phyloP scores from a whole-genome alignment of 2,113 vertebrate genomes.

The Pica pica region DNA sequence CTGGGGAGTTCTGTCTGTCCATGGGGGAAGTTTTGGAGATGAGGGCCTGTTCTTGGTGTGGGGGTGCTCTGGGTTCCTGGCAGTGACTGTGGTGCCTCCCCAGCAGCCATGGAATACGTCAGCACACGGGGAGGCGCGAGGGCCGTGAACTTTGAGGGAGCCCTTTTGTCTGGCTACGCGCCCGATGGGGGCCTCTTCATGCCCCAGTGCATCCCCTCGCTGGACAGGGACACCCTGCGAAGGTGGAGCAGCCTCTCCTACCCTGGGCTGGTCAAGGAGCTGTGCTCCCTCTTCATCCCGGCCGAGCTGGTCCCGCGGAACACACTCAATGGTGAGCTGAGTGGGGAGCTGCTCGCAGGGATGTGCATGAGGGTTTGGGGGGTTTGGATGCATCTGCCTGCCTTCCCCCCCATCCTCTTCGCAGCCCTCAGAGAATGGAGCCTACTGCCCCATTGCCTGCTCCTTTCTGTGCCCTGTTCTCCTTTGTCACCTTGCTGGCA shows the following conservation, averaged over 20 bases:
- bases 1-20: not conserved
- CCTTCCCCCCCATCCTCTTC: not conserved
- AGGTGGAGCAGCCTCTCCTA: constrained; percentile 81
- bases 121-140: constrained; percentile 80
- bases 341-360: fast-evolving
- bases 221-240: constrained; percentile 69
- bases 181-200: constrained; percentile 88
- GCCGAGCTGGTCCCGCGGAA: constrained; percentile 70
- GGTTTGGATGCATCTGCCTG: not conserved
- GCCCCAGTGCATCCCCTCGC: constrained; percentile 77
- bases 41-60: not conserved
- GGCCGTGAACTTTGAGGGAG: constrained; percentile 74
- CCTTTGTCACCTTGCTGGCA: not conserved
- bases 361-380: fast-evolving
- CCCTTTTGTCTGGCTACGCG: constrained; percentile 86
- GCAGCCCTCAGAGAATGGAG: not conserved
- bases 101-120: constrained; percentile 77
- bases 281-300: constrained; percentile 81
- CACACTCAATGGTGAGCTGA: constrained; percentile 74
- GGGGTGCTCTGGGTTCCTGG: not conserved
- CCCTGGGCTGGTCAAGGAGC: constrained; percentile 79
- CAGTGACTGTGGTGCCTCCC: not conserved
- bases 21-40: not conserved
- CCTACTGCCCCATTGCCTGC: not conserved
- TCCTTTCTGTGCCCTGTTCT: not conserved